Conservation (phyloP, 1,140 invertebrate species). For the Zaprionus lachaisei region DNA sequence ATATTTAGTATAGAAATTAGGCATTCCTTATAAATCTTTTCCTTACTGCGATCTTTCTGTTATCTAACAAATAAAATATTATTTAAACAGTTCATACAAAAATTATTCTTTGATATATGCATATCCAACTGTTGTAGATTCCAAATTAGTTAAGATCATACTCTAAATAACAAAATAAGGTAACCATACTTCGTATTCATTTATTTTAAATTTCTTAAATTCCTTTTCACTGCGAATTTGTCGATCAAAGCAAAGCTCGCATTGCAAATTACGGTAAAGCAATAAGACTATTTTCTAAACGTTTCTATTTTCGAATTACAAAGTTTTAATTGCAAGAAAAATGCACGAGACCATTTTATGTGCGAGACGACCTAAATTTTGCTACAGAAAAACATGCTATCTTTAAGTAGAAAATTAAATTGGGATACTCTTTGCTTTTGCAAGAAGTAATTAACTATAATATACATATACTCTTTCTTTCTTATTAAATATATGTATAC, state of each 20-base stretch:
- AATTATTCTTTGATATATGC: too few species aligned
- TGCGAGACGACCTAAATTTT: conserved; percentile 39
- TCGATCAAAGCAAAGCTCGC: not conserved
- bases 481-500: too few species aligned
- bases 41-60: too few species aligned
- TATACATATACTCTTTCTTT: too few species aligned
- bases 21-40: too few species aligned
- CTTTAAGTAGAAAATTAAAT: not conserved
- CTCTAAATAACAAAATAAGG: not conserved
- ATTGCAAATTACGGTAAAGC: not conserved
- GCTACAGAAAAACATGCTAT: not conserved
- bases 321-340: conserved; percentile 64
- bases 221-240: not conserved
- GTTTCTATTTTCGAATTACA: conserved; percentile 22
- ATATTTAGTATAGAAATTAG: too few species aligned
- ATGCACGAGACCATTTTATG: conserved; percentile 18
- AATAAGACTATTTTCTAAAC: not conserved
- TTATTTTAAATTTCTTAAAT: not conserved
- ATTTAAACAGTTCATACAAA: too few species aligned
- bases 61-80: too few species aligned
- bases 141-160: too few species aligned
- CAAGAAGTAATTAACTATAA: too few species aligned
- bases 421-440: not conserved
- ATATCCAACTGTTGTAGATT: too few species aligned
- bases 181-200: not conserved